Evolutionary conservation across 1,140 invertebrate species (phyloP), one percentile per base, ranked within the genome.

Genomic region (Drosophila eugracilis): DNA sequence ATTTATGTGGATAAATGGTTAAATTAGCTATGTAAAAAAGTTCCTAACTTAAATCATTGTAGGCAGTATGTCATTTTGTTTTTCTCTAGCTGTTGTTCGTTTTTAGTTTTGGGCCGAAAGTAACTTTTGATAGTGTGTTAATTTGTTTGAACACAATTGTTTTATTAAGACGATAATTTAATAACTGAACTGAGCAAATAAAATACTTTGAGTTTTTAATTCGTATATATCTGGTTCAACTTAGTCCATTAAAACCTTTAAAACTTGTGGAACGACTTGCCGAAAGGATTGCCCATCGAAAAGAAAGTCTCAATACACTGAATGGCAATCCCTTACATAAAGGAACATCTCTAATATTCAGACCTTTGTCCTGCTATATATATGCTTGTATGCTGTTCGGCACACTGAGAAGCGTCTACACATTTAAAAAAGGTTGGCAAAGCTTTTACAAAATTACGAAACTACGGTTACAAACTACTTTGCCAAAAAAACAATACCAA

Each of bases 401-500:
- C 71, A 59, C 72, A 63, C 74, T 59, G 54, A 75, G 21, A 78
- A 66, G 78, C 72, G 63, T 49, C 70, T 70, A 78, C 70, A 80
- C 71, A 65, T 53, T 59, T 62, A 78, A 76, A 76, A 76, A 47
- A 59, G 57, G 49, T 55, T 78, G 79, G 79, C 79, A 84, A 84
- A 83, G 79, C 78, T 67, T 83, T 85, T 85, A 85, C 83, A 85
- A 85, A 85, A 85, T 85, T 88, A 85, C 81, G 81, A 85, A 85
- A 85, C 81, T 85, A 85, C 83, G 32, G 57, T 75, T 86, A 85
- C 83, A 85, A 85, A 80, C 78, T 80, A 76, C 75, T 39, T 62
- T 73, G 71, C 69, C 69, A 57, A 58, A 78, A 39, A 70, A 62
- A 44, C 22, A 45, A 44, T 49, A 48, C 73, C 48, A 62, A 70